A percentile compares a stretch with the other conserved stretches of the same genome.
phyloP scores from a whole-genome alignment of 2,888 invertebrate species.

The Drosophila cracens region DNA sequence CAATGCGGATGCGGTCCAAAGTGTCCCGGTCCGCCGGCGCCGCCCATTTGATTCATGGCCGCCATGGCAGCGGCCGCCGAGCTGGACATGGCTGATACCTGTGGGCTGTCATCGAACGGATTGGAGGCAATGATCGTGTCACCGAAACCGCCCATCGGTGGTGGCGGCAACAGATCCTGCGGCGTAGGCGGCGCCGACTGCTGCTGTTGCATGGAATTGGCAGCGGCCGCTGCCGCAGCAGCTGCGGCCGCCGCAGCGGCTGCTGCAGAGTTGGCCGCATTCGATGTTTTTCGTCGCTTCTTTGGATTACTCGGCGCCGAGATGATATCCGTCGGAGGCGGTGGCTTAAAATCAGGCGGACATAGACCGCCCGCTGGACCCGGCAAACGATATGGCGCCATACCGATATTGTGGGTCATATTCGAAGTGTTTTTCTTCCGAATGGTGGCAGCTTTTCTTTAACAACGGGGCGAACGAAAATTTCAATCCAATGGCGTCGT shows the following conservation, averaged over 20 bases:
- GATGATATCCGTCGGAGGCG: slow-evolving; percentile 89
- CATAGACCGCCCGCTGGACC: slow-evolving; percentile 88
- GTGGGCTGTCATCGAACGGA: slow-evolving; percentile 94
- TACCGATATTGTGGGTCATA: slow-evolving; percentile 93
- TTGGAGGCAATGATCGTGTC: slow-evolving; percentile 97
- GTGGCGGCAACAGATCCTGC: slow-evolving; percentile 91
- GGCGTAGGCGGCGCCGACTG: slow-evolving; percentile 90
- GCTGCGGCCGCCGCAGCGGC: slow-evolving; percentile 84
- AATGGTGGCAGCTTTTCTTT: slow-evolving; percentile 83
- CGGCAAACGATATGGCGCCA: slow-evolving; percentile 92
- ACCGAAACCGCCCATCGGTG: slow-evolving; percentile 94
- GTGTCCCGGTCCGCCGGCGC: slow-evolving; percentile 73
- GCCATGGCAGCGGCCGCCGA: slow-evolving; percentile 86
- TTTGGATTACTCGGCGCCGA: slow-evolving; percentile 94
- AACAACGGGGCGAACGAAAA: slow-evolving; percentile 69
- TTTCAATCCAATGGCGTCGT: slow-evolving; percentile 67
- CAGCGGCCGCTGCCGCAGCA: slow-evolving; percentile 83
- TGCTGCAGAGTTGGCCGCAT: slow-evolving; percentile 87
- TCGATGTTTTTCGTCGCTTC: slow-evolving; percentile 93
- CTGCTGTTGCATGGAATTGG: slow-evolving; percentile 88
- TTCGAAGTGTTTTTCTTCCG: slow-evolving; percentile 84
- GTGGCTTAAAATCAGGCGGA: slow-evolving; percentile 90
- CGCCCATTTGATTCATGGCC: slow-evolving; percentile 88
- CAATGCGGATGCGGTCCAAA: slow-evolving; percentile 80
- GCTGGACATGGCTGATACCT: slow-evolving; percentile 86